phyloP scores from a whole-genome alignment of 2,113 vertebrate species.

The Anser brachyrhynchus region DNA sequence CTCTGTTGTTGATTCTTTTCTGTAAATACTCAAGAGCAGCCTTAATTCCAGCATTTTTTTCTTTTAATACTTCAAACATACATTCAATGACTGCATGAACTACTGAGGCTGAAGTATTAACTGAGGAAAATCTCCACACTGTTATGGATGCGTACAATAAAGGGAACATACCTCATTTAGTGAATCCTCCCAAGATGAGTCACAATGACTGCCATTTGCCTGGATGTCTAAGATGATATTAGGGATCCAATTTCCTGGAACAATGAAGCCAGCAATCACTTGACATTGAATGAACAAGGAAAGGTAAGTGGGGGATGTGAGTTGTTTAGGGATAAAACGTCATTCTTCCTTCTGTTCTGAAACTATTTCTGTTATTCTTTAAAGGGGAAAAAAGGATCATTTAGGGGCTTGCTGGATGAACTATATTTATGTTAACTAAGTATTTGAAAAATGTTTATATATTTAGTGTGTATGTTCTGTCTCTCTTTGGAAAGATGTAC shows the following conservation, averaged over 20 bases:
- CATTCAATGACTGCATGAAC: not conserved
- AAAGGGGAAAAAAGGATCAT: not conserved
- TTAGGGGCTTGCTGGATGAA: not conserved
- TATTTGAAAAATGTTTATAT: not conserved
- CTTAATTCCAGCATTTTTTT: not conserved
- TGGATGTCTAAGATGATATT: conserved; percentile 86
- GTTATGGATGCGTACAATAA: not conserved
- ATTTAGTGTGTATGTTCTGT: not conserved
- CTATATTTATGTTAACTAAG: not conserved
- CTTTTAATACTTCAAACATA: not conserved
- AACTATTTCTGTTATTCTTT: not conserved
- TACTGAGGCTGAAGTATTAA: not conserved
- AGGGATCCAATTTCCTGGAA: conserved; percentile 77
- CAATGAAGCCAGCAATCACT: not conserved
- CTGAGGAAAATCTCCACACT: not conserved
- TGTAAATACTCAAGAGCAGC: not conserved
- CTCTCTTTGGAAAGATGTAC: not conserved
- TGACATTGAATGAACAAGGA: not conserved
- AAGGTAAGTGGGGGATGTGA: not conserved
- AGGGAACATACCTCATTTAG: conserved; percentile 83
- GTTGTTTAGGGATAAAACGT: not conserved
- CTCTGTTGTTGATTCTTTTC: not conserved
- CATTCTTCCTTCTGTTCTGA: not conserved
- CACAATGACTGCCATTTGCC: conserved; percentile 83
- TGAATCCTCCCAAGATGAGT: conserved; percentile 82